Evolutionary conservation across 2,797 vertebrate species (phyloP).

Genomic region (Loriculus beryllinus): DNA sequence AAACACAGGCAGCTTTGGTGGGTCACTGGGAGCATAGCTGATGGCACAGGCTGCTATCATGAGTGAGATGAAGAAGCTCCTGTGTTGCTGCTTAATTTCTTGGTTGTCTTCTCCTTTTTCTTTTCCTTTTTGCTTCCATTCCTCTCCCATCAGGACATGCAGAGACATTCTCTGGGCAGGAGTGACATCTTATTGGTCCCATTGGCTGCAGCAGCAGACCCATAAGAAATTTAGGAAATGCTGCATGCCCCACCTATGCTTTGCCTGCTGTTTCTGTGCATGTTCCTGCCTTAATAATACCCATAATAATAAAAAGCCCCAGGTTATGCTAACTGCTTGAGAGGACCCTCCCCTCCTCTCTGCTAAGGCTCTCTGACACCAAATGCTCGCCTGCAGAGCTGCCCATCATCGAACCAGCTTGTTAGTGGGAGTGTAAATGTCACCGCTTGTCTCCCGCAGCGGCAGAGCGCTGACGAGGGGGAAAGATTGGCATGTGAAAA

Average conservation of each 20-base stretch:
- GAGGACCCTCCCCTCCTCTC: not conserved
- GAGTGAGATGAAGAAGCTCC: not conserved
- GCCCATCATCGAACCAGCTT: slow-evolving; percentile 69
- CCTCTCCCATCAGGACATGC: not conserved
- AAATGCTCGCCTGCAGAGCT: slow-evolving; percentile 53
- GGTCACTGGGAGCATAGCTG: rapidly evolving
- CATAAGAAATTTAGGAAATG: not conserved
- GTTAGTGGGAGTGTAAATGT: slow-evolving; percentile 77
- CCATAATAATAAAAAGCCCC: not conserved
- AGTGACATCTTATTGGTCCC: not conserved
- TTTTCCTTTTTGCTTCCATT: not conserved
- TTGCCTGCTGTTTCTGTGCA: not conserved
- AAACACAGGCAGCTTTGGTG: not conserved
- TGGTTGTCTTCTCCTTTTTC: not conserved
- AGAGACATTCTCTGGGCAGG: not conserved
- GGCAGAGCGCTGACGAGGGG: slow-evolving; percentile 46
- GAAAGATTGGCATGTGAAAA: slow-evolving; percentile 71
- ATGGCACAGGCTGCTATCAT: not conserved
- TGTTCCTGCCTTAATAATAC: not conserved
- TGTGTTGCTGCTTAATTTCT: not conserved
- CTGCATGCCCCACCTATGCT: not conserved
- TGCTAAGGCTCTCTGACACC: slow-evolving; percentile 49
- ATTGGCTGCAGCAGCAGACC: not conserved
- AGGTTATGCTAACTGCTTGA: not conserved
- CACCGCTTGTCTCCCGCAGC: slow-evolving; percentile 52